These are phyloP conservation scores for Halesus radiatus DNA, from an alignment of 1,140 invertebrate species.

Conservation along the genomic window DNA sequence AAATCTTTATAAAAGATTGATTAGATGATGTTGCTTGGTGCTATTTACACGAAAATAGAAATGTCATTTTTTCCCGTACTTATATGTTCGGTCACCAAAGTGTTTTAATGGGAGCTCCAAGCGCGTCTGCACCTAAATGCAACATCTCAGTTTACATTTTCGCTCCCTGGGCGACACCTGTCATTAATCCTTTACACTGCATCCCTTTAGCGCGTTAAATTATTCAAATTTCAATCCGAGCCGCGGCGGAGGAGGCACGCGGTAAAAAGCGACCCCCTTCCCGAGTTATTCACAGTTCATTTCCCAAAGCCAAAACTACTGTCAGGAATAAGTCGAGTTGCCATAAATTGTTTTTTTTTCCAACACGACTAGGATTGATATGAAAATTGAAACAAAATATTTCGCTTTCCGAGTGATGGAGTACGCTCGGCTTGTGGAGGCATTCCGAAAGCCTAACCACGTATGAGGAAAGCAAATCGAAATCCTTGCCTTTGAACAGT, in stretches of 20 bases:
- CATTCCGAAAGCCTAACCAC: too few relatives aligned
- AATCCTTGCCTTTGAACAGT: too few relatives aligned
- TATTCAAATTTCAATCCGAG: conserved; percentile 35
- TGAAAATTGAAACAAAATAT: conserved; percentile 3
- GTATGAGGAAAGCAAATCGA: too few relatives aligned
- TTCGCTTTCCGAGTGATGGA: conserved; percentile 1
- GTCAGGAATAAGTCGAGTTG: neutral
- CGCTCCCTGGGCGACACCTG: conserved; percentile 15
- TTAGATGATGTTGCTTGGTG: too few relatives aligned
- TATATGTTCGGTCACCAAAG: too few relatives aligned
- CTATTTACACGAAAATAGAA: too few relatives aligned
- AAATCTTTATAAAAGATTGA: too few relatives aligned
- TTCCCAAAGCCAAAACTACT: neutral
- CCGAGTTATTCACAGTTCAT: conserved; percentile 14
- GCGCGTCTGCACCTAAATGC: neutral
- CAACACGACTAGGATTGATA: neutral
- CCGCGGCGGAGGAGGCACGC: neutral
- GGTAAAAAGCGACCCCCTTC: conserved; percentile 15
- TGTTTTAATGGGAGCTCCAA: neutral
- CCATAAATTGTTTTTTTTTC: neutral
- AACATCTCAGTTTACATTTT: conserved; percentile 17
- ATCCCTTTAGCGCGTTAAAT: conserved; percentile 23
- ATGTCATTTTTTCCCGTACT: too few relatives aligned
- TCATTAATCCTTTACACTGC: conserved; percentile 22
- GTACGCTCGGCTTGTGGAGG: neutral